Conservation (phyloP, 2,888 invertebrate genomes). For the Clitarchus hookeri region DNA sequence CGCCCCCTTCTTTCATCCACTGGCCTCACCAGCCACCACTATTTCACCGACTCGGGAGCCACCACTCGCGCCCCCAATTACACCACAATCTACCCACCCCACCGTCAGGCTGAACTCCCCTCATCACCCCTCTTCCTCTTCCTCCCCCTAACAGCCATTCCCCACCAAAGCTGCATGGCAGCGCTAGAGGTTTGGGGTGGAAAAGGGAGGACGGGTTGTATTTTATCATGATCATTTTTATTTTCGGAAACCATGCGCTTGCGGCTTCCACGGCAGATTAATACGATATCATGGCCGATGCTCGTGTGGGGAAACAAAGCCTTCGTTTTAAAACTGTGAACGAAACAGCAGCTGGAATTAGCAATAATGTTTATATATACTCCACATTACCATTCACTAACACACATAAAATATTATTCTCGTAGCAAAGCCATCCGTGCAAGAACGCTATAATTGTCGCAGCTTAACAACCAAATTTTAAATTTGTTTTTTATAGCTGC, state of each 20-base stretch:
- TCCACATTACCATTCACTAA: background rate
- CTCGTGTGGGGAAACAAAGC: background rate
- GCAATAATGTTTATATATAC: slow-evolving; percentile 1
- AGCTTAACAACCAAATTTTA: background rate
- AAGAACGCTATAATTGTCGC: background rate
- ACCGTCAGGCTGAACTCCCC: background rate
- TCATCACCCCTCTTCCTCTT: background rate
- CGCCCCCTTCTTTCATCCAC: background rate
- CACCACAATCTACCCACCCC: background rate
- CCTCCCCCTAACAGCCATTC: background rate
- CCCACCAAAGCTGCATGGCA: no score
- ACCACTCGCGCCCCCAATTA: background rate
- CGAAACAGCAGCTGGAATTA: background rate
- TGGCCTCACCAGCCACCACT: background rate
- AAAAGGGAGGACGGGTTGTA: background rate
- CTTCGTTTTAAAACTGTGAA: slow-evolving; percentile 9
- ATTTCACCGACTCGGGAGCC: background rate
- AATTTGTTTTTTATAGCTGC: background rate
- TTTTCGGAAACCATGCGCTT: background rate
- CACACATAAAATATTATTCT: background rate
- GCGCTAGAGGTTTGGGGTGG: background rate
- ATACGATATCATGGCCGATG: background rate
- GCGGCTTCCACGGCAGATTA: slow-evolving; percentile 1
- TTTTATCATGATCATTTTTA: slow-evolving; percentile 14
- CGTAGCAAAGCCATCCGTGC: background rate